A percentile compares a stretch with the other conserved stretches of the same genome.
phyloP scores from a whole-genome alignment of 1,140 invertebrate genomes.

The Maconellicoccus hirsutus region DNA sequence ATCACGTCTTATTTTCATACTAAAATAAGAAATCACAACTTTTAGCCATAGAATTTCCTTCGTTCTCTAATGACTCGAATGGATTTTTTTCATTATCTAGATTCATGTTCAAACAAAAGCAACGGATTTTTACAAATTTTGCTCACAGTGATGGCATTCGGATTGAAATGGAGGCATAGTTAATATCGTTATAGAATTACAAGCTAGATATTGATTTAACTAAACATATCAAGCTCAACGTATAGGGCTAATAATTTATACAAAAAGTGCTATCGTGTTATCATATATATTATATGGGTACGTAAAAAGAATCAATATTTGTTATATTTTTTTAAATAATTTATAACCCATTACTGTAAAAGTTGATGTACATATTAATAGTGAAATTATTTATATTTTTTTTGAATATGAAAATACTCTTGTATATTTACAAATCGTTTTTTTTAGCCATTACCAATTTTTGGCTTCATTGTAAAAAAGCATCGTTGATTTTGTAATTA shows the following conservation, averaged over 20 bases:
- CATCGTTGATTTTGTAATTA: no score
- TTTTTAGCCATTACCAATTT: no score
- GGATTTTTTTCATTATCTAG: background rate
- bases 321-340: constrained; percentile 6
- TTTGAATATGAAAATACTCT: no score
- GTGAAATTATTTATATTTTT: no score
- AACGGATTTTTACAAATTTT: background rate
- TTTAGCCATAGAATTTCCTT: no score
- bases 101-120: background rate
- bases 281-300: background rate
- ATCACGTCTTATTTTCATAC: no score
- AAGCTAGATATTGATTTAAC: background rate
- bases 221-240: background rate
- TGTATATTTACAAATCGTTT: no score
- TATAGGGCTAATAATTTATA: background rate
- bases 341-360: background rate
- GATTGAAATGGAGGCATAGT: background rate
- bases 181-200: background rate
- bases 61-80: no score
- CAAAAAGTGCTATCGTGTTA: background rate
- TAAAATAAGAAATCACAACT: no score
- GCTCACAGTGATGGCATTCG: background rate
- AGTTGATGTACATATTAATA: background rate
- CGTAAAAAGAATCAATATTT: background rate
- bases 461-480: no score